These are phyloP conservation scores for Oreochromis spilurus DNA, from an alignment of 2,113 vertebrate genomes.

Conservation along the genomic window DNA sequence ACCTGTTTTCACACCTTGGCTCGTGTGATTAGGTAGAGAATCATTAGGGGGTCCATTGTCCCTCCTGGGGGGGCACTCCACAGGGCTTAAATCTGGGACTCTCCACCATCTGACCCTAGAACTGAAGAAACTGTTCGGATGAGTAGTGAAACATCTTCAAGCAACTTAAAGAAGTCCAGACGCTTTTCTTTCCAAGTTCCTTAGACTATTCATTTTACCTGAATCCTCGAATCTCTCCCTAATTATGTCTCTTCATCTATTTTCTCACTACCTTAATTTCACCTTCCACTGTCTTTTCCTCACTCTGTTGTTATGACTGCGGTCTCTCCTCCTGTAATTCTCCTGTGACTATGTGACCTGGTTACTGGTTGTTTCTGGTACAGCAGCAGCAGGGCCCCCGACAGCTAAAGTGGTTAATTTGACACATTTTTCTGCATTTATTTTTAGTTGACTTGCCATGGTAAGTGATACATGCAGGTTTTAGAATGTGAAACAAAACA, in stretches of 20 bases:
- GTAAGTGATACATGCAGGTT: background rate
- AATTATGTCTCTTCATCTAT: background rate
- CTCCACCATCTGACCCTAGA: background rate
- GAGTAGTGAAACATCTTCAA: background rate
- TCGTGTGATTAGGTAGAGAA: too few species aligned
- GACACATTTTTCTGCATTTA: background rate
- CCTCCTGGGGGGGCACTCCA: background rate
- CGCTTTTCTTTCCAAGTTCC: background rate
- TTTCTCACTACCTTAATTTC: background rate
- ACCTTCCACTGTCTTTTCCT: background rate
- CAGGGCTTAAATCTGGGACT: background rate
- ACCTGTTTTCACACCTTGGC: too few species aligned
- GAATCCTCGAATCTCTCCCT: background rate
- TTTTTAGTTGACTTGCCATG: background rate
- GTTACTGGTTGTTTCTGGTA: background rate
- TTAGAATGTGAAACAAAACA: background rate
- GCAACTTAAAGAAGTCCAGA: background rate
- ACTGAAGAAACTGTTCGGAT: background rate
- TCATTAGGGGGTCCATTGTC: background rate
- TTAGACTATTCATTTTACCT: background rate
- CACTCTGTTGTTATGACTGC: background rate
- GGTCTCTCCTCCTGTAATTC: background rate
- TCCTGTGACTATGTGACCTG: background rate
- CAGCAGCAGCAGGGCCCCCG: background rate
- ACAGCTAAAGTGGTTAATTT: background rate